Base-by-base conservation (phyloP, 2,888 invertebrate genomes). In the Corbicula japonica region DNA sequence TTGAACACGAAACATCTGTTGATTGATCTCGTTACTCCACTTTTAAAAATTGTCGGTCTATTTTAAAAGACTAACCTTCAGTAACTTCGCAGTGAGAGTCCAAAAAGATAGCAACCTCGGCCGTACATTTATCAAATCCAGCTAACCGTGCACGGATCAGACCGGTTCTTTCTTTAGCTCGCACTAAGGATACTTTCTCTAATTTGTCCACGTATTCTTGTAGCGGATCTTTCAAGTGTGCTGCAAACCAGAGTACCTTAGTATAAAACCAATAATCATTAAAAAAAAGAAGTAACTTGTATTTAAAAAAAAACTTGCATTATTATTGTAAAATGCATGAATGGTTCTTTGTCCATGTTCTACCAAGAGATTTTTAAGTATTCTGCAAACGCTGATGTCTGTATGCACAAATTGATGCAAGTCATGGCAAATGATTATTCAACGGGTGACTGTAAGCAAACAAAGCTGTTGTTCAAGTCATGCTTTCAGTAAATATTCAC, bases 71-170 rank as follows among this genome's bases (percentile, higher is more conserved):
- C 85, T 80, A 76, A 92, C 92, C 90, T 79, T 89, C 83, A 0
- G 76, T 74, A 3, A 61, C 73, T 46, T 99, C 99, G 94, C 99
- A 98, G 94, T 99, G 99, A 61, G 98, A 98, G 94, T 99, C 99
- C 78, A 99, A 95, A 94, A 98, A 99, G 38, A 99, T 99, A 80
- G 99, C 95, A 0, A 98, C 97, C 0, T 97, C 96, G 0, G 97
- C 97, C 10, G 95, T 96, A 83, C 97, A 97, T 84, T 96, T 95
- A 80, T 95, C 95, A 34, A 98, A 97, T 4, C 99, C 99, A 73
- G 98, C 94, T 32, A 99, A 95, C 86, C 99, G 95, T 0, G 99
- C 98, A 85, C 98, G 95, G 91, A 99, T 99, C 82, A 99, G 95
- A 34, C 99, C 99, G 93, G 98, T 98, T 61, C 99, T 95, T 91